Evolutionary conservation across 2,888 invertebrate genomes (phyloP).

Genomic region (Stomorhina lunata): DNA sequence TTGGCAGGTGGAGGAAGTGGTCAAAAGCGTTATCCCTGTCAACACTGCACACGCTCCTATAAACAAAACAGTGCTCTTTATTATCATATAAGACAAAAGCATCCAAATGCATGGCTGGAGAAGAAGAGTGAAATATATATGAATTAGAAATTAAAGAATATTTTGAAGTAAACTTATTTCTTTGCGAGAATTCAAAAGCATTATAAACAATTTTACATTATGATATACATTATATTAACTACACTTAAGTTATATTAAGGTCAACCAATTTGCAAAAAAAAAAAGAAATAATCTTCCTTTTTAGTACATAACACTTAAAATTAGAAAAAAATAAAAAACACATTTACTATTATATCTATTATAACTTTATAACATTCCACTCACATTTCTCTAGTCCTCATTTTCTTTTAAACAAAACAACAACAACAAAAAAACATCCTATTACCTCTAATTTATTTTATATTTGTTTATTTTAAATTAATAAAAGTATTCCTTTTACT

Average conservation of each 20-base stretch:
- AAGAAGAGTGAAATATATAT: background rate
- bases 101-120: constrained; percentile 35
- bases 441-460: background rate
- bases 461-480: background rate
- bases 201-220: background rate
- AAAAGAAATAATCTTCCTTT: background rate
- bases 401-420: constrained; percentile 16
- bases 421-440: no score
- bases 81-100: constrained; percentile 67
- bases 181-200: background rate
- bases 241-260: constrained; percentile 19
- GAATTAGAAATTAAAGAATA: background rate
- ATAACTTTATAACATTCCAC: constrained; percentile 41
- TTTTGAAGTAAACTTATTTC: no score
- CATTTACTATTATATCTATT: constrained; percentile 13
- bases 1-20: constrained; percentile 1
- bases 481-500: background rate
- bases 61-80: constrained; percentile 67
- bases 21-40: constrained; percentile 62
- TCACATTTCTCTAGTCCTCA: constrained; percentile 42
- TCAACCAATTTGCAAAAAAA: no score
- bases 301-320: background rate
- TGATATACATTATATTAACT: background rate
- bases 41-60: constrained; percentile 65
- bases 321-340: background rate